A percentile compares a stretch with the other conserved stretches of the same genome.
These are phyloP conservation scores for Centruroides sculpturatus DNA, from an alignment of 1,140 invertebrate species.

Conservation along the genomic window DNA sequence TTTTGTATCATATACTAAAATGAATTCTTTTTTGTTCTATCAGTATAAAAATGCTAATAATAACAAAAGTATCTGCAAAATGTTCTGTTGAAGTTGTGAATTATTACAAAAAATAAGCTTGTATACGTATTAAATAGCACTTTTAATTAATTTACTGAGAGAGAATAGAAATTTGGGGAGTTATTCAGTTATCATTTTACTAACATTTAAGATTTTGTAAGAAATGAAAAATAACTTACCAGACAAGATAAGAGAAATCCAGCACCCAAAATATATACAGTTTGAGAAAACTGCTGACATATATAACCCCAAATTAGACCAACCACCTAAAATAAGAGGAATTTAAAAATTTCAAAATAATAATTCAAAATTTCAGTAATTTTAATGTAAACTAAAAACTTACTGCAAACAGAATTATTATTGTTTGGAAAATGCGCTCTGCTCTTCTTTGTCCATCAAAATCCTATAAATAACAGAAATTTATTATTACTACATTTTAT, in stretches of 20 bases:
- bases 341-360: conserved; percentile 1
- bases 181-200: no score
- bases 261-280: conserved; percentile 78
- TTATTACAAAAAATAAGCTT: no score
- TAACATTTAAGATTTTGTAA: no score
- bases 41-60: no score
- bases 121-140: no score
- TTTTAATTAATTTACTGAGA: no score
- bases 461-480: conserved; percentile 41
- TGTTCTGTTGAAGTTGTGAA: no score
- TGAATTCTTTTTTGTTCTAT: no score
- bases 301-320: conserved; percentile 84
- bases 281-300: conserved; percentile 89
- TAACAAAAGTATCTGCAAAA: no score
- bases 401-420: conserved; percentile 75
- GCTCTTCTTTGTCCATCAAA: conserved; percentile 80
- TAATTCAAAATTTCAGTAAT: neutral
- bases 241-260: conserved; percentile 73
- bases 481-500: no score
- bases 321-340: conserved; percentile 41
- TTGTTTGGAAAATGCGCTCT: conserved; percentile 70
- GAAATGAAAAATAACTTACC: conserved; percentile 36
- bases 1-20: no score
- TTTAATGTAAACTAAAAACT: conserved; percentile 22
- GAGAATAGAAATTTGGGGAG: no score